A percentile compares a stretch with the other conserved stretches of the same genome.
These are phyloP conservation scores for Elegia similella DNA, from an alignment of 2,888 invertebrate species.

Conservation along the genomic window DNA sequence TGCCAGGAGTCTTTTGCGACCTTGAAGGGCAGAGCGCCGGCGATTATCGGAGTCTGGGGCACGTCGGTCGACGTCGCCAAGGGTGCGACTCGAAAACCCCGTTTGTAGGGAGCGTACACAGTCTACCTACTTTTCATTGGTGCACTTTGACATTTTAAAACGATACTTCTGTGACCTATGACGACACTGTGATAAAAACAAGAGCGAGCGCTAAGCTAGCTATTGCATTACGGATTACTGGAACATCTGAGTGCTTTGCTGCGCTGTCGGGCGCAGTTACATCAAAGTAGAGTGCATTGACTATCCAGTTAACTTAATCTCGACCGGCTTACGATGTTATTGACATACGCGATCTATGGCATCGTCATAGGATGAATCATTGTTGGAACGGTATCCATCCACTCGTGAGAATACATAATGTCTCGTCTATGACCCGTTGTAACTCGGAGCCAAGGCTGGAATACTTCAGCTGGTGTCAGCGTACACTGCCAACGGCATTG, in stretches of 20 bases:
- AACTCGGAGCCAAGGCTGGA: conserved; percentile 23
- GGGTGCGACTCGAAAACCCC: conserved; percentile 38
- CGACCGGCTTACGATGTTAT: conserved; percentile 8
- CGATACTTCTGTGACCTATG: background rate
- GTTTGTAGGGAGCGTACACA: conserved; percentile 38
- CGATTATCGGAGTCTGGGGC: conserved; percentile 50
- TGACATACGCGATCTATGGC: conserved; percentile 10
- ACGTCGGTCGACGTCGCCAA: conserved; percentile 34
- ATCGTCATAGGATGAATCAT: conserved; percentile 15
- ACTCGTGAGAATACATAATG: conserved; percentile 13
- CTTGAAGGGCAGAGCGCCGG: conserved; percentile 45
- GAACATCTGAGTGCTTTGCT: background rate
- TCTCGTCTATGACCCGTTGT: conserved; percentile 11
- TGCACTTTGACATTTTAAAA: conserved; percentile 5
- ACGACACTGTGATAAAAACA: conserved; percentile 1
- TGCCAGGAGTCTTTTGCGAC: conserved; percentile 53
- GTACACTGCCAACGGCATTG: conserved; percentile 26
- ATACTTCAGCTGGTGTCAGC: conserved; percentile 18
- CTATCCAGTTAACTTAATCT: conserved; percentile 10
- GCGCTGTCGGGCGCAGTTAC: background rate
- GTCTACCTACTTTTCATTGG: conserved; percentile 26
- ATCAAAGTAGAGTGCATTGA: conserved; percentile 12
- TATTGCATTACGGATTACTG: background rate
- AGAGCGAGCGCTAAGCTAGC: background rate
- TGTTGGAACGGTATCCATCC: conserved; percentile 6